These are phyloP conservation scores for Gambusia yucatana DNA, from an alignment of 2,797 vertebrate species.

Conservation along the genomic window DNA sequence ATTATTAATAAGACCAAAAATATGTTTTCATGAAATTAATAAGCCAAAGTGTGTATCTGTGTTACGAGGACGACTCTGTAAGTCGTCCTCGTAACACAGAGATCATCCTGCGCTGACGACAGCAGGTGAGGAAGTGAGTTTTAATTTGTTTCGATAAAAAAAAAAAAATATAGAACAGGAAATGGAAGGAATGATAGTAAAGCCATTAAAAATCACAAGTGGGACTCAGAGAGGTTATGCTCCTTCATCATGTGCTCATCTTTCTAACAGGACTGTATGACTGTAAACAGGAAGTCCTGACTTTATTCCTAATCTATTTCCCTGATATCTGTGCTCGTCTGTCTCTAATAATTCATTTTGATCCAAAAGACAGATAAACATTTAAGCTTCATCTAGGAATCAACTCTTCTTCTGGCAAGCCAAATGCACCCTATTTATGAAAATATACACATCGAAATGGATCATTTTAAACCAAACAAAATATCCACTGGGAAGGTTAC, in stretches of 20 bases:
- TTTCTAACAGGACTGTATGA: not conserved
- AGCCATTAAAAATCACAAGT: not conserved
- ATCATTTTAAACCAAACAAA: not conserved
- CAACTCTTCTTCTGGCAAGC: not conserved
- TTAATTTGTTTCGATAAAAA: not conserved
- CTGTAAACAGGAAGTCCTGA: not conserved
- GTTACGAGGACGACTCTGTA: not conserved
- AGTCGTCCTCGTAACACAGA: not conserved
- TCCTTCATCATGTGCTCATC: not conserved
- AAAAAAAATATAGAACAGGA: not conserved
- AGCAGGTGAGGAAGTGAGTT: not conserved
- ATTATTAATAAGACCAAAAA: not conserved
- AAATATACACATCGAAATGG: not conserved
- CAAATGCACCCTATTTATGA: not conserved
- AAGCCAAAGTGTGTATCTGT: not conserved
- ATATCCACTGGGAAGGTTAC: not conserved
- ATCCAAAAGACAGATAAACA: not conserved
- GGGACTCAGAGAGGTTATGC: not conserved
- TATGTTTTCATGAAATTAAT: not conserved
- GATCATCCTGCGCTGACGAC: not conserved
- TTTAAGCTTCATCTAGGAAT: not conserved
- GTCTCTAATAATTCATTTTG: not conserved
- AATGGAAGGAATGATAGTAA: not conserved
- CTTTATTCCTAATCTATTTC: not conserved
- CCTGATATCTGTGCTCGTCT: not conserved